These are phyloP conservation scores for Tachycineta bicolor DNA, from an alignment of 2,113 vertebrate species.

Conservation along the genomic window DNA sequence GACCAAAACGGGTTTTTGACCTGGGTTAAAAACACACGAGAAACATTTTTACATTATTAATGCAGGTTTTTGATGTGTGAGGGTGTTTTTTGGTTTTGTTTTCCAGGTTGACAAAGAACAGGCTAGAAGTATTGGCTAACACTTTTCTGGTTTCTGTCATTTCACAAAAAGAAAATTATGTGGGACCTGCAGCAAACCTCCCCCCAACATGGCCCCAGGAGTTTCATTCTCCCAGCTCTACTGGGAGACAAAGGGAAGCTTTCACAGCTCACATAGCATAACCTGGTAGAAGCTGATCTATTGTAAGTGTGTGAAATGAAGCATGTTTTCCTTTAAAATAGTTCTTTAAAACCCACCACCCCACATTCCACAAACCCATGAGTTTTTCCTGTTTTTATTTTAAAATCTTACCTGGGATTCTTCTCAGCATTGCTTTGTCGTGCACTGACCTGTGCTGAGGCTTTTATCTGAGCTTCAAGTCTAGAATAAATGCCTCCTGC, in stretches of 20 bases:
- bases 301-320: fast-evolving
- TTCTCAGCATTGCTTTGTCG: constrained; percentile 86
- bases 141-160: background rate
- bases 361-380: background rate
- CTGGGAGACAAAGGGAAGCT: background rate
- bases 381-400: background rate
- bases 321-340: background rate
- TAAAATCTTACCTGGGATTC: constrained; percentile 72
- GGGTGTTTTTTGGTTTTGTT: fast-evolving
- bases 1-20: constrained; percentile 78
- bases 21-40: constrained; percentile 54
- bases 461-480: constrained; percentile 90
- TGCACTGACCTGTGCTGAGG: constrained; percentile 74
- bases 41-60: background rate
- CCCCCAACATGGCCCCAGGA: background rate
- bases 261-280: background rate
- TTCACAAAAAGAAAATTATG: background rate
- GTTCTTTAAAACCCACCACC: background rate
- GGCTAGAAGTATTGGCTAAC: background rate
- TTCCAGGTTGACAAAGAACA: background rate
- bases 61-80: background rate
- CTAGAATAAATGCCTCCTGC: constrained; percentile 91
- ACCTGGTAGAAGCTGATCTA: background rate
- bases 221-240: background rate
- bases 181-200: background rate